phyloP scores from a whole-genome alignment of 2,113 vertebrate genomes.

The Pollachius pollachius region DNA sequence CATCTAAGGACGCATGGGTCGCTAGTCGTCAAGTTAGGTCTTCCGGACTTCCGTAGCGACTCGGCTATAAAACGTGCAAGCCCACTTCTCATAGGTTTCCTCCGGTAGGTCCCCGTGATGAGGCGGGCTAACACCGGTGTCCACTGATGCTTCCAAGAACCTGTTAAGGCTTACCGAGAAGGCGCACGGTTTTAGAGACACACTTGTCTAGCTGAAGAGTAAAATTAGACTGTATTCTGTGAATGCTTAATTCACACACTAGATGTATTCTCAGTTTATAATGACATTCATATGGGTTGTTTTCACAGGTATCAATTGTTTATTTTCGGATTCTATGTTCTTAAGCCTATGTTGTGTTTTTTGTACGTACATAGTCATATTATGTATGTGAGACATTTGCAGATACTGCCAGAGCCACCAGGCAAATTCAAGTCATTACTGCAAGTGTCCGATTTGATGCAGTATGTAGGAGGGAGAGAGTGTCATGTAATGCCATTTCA shows the following conservation, averaged over 20 bases:
- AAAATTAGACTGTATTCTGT: background rate
- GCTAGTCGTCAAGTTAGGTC: conserved; percentile 2
- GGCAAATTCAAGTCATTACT: background rate
- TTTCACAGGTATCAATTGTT: background rate
- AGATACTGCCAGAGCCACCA: background rate
- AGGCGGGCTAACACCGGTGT: conserved; percentile 51
- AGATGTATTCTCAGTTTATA: background rate
- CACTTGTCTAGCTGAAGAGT: background rate
- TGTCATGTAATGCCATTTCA: background rate
- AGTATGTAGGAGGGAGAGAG: background rate
- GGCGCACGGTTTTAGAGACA: conserved; percentile 32
- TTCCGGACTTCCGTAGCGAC: conserved; percentile 65
- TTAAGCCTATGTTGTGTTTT: background rate
- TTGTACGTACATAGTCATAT: background rate
- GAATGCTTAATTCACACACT: background rate
- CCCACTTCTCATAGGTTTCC: background rate
- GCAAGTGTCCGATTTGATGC: background rate
- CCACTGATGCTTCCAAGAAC: conserved; percentile 64
- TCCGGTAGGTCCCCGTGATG: conserved; percentile 36
- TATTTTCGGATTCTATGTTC: background rate
- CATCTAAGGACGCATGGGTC: too few relatives aligned
- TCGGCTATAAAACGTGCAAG: conserved; percentile 39
- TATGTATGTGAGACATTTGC: background rate
- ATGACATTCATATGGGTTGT: background rate
- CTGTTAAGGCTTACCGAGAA: conserved; percentile 59